Conservation (phyloP, 1,140 invertebrate species). For the Trissolcus basalis region DNA sequence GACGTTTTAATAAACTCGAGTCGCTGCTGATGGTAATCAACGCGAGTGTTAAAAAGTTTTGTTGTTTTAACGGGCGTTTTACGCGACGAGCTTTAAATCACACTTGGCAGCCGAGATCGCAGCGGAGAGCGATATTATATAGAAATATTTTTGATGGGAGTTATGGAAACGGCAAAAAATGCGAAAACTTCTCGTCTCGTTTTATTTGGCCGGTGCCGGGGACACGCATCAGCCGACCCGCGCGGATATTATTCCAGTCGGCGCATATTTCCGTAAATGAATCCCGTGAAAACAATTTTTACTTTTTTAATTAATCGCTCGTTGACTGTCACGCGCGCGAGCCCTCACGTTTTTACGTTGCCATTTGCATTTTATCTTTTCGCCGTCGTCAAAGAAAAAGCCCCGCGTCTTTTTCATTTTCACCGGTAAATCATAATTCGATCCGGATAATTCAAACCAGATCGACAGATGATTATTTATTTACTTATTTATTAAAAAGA, state of each 20-base stretch:
- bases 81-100: conserved; percentile 73
- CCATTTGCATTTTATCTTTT: conserved; percentile 55
- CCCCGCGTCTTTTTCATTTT: conserved; percentile 25
- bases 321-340: conserved; percentile 58
- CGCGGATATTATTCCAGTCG: conserved; percentile 76
- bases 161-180: conserved; percentile 72
- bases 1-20: conserved; percentile 75
- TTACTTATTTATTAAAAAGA: no score
- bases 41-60: conserved; percentile 73
- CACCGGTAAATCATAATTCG: conserved; percentile 50
- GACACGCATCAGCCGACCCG: conserved; percentile 67
- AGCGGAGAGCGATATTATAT: conserved; percentile 57
- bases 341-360: conserved; percentile 32
- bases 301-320: conserved; percentile 76
- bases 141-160: conserved; percentile 72
- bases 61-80: conserved; percentile 76
- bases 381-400: conserved; percentile 29
- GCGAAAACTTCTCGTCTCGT: conserved; percentile 69
- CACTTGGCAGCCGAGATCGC: conserved; percentile 61
- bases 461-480: no score
- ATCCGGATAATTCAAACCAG: no score
- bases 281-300: conserved; percentile 77
- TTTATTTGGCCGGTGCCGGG: conserved; percentile 58
- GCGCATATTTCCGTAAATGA: conserved; percentile 76
- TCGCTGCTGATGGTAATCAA: conserved; percentile 71